Conservation (phyloP, 2,113 vertebrate genomes). For the Mungos mungo region DNA sequence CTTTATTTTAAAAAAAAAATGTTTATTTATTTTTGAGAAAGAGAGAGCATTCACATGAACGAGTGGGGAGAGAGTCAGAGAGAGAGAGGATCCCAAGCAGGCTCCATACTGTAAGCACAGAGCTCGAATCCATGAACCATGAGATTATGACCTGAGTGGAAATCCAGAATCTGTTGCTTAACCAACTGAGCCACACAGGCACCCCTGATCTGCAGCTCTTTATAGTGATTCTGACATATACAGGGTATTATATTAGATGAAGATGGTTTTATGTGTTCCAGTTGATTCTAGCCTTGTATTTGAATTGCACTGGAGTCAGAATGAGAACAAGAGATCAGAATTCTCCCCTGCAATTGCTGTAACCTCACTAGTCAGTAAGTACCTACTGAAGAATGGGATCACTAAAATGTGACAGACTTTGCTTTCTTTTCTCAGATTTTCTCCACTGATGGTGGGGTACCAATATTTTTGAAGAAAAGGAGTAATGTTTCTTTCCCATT, state of each 20-base stretch:
- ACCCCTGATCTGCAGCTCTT: background rate
- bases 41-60: no score
- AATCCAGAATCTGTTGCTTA: no score
- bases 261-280: background rate
- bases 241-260: background rate
- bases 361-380: background rate
- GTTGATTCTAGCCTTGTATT: background rate
- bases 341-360: background rate
- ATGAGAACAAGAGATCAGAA: background rate
- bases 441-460: background rate
- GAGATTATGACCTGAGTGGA: no score
- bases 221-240: background rate
- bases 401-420: background rate
- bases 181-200: no score
- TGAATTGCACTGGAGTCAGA: background rate
- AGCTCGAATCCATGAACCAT: no score
- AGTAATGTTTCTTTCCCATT: background rate
- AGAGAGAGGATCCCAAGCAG: no score
- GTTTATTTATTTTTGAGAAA: no score
- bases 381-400: background rate
- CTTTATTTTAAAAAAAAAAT: background rate
- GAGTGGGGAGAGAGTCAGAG: no score
- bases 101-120: no score
- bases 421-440: background rate
- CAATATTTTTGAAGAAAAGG: background rate